A percentile compares a stretch with the other conserved stretches of the same genome.
These are phyloP conservation scores for Synchiropus splendidus DNA, from an alignment of 2,113 vertebrate species.

Conservation along the genomic window DNA sequence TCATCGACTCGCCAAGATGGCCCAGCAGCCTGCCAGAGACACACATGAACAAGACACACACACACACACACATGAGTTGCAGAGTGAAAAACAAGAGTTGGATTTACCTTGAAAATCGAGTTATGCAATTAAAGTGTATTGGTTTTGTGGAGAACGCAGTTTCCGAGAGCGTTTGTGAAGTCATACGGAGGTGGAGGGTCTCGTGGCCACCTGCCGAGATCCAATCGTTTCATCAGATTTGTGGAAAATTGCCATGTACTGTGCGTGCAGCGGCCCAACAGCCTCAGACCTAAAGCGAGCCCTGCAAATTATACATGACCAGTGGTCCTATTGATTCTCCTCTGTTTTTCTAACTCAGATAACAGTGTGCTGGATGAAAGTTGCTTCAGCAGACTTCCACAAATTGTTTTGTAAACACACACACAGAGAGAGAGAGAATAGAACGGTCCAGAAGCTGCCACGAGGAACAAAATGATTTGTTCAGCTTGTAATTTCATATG, in stretches of 20 bases:
- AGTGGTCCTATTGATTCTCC: conserved; percentile 61
- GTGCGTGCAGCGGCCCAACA: conserved; percentile 53
- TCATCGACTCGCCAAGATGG: conserved; percentile 53
- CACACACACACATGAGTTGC: conserved; percentile 12
- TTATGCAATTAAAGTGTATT: too few relatives aligned
- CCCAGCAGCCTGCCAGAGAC: conserved; percentile 46
- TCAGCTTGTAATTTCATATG: conserved; percentile 25
- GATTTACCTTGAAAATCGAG: too few relatives aligned
- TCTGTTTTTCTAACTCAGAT: conserved; percentile 62
- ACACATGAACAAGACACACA: conserved; percentile 13
- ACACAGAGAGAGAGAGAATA: conserved; percentile 25
- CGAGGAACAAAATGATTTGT: conserved; percentile 27
- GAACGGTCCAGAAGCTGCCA: conserved; percentile 30
- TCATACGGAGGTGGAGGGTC: too few relatives aligned
- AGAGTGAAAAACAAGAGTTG: too few relatives aligned
- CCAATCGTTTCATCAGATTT: conserved; percentile 54
- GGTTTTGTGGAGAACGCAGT: too few relatives aligned
- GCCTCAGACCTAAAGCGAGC: conserved; percentile 54
- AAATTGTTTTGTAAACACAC: conserved; percentile 60
- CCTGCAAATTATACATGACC: conserved; percentile 66
- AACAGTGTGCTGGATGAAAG: conserved; percentile 57
- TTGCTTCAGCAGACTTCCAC: conserved; percentile 42
- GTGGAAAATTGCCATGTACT: conserved; percentile 47
- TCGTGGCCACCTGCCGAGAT: conserved; percentile 40
- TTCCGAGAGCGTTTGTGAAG: too few relatives aligned